Evolutionary conservation across 2,888 invertebrate genomes (phyloP).

Genomic region (Pachycephus smyrnensis): DNA sequence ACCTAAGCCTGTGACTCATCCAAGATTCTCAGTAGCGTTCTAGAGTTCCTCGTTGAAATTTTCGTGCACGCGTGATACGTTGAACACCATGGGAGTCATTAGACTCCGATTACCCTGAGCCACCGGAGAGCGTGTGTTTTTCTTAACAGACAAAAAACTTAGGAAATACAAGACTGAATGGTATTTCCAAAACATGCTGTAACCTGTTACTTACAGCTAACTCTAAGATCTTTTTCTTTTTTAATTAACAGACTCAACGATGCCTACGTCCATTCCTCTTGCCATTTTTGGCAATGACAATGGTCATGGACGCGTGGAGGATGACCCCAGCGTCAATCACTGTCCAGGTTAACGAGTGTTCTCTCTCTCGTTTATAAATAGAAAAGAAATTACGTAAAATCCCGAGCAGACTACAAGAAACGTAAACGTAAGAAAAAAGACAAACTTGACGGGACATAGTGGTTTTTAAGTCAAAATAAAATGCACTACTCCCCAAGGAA

Average conservation of each 20-base stretch:
- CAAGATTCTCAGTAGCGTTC: slow-evolving; percentile 38
- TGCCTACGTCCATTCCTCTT: not conserved
- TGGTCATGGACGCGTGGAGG: not conserved
- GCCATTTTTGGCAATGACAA: not conserved
- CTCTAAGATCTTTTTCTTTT: not conserved
- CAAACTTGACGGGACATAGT: not conserved
- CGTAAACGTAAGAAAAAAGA: not conserved
- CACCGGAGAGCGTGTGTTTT: not conserved
- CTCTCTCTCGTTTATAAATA: not conserved
- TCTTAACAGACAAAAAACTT: not conserved
- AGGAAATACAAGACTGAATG: not conserved
- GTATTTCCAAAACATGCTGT: too few relatives aligned
- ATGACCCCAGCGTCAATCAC: not conserved
- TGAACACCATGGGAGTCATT: not conserved
- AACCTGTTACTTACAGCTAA: not conserved
- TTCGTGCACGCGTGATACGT: not conserved
- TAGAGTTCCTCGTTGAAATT: slow-evolving; percentile 5
- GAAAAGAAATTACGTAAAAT: not conserved
- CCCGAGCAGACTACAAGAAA: not conserved
- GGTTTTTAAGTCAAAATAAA: not conserved
- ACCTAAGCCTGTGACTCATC: slow-evolving; percentile 45
- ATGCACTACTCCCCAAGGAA: not conserved
- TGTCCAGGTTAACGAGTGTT: not conserved
- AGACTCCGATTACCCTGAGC: not conserved
- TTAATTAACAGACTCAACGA: not conserved